Evolutionary conservation across 2,888 invertebrate species (phyloP), one percentile per base, ranked within the genome.

Genomic region (Nemotelus pantherinus): DNA sequence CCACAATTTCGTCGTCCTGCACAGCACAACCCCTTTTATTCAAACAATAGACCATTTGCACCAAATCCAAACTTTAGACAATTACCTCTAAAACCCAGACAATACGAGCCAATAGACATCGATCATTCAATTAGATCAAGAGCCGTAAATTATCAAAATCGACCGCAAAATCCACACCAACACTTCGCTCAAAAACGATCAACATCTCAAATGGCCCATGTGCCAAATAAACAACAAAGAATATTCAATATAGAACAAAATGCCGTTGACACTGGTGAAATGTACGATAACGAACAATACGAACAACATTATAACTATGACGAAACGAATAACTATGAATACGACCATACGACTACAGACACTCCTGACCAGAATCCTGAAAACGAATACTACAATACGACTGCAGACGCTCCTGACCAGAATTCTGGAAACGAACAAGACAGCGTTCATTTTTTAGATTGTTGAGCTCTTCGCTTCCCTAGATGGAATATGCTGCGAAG

Each of bases 381-480:
- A 25, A 6, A 25, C 60, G n/a, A 71, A 3, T 7, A 41, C 6
- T 5, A 58, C 71, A 10, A 55, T 9, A 41, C 55, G 10, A 44
- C 6, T 4, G 45, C 2, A 3, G 10, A 57, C n/a, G 7, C 9
- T n/a, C 43, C 43, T 25, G 58, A 58, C 58, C 58, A 58, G 25
- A 58, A 58, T 25, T 25, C 58, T 25, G 58, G 25, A 58, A 58
- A 44, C 1, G 57, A 58, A 71, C 68, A 48, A 44, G 41, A 25
- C 25, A 58, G 57, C 25, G 50, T 57, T 44, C 39, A 57, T 71
- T 57, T 71, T 57, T 71, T 57, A 58, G 71, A 10, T 7, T 70
- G n/a, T 41, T 3, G 25, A n/a, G 70, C 58, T 68, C 67, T 10
- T 68, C 68, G 43, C 50, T n/a, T 58, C 70, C 70, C 10, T 70